Base-by-base conservation (phyloP, 2,888 invertebrate genomes). In the Drosophila flavopinicola region DNA sequence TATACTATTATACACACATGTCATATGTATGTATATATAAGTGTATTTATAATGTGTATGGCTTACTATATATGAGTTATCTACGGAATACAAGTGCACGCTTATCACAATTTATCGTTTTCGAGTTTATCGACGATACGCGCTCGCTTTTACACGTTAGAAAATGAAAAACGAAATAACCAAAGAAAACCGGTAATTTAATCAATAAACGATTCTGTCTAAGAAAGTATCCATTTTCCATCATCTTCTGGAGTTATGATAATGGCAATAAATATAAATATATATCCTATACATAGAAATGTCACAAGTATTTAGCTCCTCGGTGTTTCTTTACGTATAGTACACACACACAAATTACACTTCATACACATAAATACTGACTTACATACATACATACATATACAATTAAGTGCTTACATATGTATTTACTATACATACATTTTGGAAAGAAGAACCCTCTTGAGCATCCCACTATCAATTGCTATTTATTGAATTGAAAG, bases 401-500 rank as follows among this genome's bases (percentile, higher is more conserved):
- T 41, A 44, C 10, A 57, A 20, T 24, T 52, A 60, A n/a, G n/a
- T n/a, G n/a, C n/a, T n/a, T n/a, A n/a, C n/a, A 44, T 33, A 61
- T 61, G 39, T 48, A 37, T 20, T n/a, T n/a, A n/a, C 39, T 15
- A 44, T 38, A 42, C 29, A 20, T 30, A 42, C 27, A 11, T 11
- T 17, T 35, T 33, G 25, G n/a, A 33, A 38, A 9, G 33, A 25
- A 44, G 6, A 39, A 41, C 45, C 49, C 41, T 37, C 25, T 52
- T 48, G 52, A 68, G 33, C 27, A 67, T 48, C 52, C 53, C 52
- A 48, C 42, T 41, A 59, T 38, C 30, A 57, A 68, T 68, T 75
- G 69, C 69, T 64, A 69, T 74, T 74, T 64, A 64, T 69, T 72
- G 51, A 48, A 68, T 72, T 58, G 49, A 61, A 56, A 54, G 44